phyloP scores from a whole-genome alignment of 2,113 vertebrate species.

The Rhea pennata region DNA sequence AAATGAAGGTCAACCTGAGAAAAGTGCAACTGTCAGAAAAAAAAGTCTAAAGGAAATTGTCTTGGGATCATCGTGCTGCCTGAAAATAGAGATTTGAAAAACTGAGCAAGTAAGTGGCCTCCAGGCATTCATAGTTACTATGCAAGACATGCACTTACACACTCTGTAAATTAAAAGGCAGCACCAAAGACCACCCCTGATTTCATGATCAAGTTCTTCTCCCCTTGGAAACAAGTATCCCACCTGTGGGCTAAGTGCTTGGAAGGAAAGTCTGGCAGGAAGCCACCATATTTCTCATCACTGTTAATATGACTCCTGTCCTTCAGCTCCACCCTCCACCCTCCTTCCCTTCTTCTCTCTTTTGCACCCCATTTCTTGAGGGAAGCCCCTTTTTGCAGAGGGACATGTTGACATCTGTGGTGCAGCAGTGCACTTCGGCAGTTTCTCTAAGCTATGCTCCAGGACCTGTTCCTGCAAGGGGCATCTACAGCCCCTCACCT shows the following conservation, averaged over 20 bases:
- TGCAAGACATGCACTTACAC: background rate
- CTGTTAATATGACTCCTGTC: background rate
- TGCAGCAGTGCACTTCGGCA: background rate
- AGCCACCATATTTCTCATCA: background rate
- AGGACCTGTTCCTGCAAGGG: too few species aligned
- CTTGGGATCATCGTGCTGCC: background rate
- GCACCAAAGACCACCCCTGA: background rate
- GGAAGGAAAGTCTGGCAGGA: background rate
- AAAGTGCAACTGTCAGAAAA: background rate
- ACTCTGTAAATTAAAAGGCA: background rate
- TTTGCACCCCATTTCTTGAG: background rate
- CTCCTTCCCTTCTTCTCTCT: background rate
- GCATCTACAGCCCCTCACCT: background rate
- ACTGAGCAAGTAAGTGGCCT: background rate
- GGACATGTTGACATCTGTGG: background rate
- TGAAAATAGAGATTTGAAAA: background rate
- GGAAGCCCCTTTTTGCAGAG: background rate
- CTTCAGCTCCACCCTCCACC: background rate
- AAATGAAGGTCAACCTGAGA: rapidly evolving
- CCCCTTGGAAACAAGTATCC: background rate
- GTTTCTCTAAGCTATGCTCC: background rate
- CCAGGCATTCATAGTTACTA: background rate
- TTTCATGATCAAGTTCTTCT: background rate
- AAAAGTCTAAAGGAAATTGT: background rate
- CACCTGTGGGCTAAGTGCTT: background rate